Evolutionary conservation across 2,797 vertebrate genomes (phyloP).

Genomic region (Craterocephalus amniculus): DNA sequence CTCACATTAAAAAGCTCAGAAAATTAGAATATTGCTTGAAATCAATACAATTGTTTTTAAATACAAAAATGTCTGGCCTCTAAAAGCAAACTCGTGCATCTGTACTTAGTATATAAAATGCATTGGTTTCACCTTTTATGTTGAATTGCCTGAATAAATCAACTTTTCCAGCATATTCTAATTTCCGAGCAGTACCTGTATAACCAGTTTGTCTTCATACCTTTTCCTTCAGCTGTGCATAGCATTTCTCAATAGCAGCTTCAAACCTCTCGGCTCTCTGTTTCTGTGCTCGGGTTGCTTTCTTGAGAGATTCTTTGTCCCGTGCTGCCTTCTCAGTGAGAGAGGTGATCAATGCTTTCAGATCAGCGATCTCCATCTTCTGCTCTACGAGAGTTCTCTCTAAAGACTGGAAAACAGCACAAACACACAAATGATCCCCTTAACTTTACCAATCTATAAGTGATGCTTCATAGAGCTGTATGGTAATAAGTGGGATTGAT

Average conservation of each 20-base stretch:
- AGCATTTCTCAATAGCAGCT: constrained; percentile 80
- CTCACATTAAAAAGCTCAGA: no score
- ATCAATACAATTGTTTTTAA: no score
- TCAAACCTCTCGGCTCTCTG: constrained; percentile 82
- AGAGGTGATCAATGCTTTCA: constrained; percentile 71
- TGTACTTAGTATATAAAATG: no score
- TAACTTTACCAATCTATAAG: background rate
- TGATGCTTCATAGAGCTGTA: background rate
- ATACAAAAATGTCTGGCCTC: no score
- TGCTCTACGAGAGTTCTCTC: constrained; percentile 83
- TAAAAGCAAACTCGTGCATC: no score
- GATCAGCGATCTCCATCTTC: constrained; percentile 78
- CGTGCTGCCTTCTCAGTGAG: constrained; percentile 74
- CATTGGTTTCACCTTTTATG: no score
- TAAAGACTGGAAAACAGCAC: constrained; percentile 75
- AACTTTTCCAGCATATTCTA: no score
- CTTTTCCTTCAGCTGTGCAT: constrained; percentile 82
- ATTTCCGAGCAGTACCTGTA: no score
- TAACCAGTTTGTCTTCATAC: constrained; percentile 62
- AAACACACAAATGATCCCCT: background rate
- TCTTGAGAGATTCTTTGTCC: constrained; percentile 84
- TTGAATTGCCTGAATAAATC: no score
- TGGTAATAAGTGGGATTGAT: constrained; percentile 10
- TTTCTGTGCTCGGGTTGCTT: constrained; percentile 84
- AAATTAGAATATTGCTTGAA: no score